A percentile compares a stretch with the other conserved stretches of the same genome.
Conservation (phyloP, 53 echinoderm and acorn worm species). For the Hippasteria phrygiana region DNA sequence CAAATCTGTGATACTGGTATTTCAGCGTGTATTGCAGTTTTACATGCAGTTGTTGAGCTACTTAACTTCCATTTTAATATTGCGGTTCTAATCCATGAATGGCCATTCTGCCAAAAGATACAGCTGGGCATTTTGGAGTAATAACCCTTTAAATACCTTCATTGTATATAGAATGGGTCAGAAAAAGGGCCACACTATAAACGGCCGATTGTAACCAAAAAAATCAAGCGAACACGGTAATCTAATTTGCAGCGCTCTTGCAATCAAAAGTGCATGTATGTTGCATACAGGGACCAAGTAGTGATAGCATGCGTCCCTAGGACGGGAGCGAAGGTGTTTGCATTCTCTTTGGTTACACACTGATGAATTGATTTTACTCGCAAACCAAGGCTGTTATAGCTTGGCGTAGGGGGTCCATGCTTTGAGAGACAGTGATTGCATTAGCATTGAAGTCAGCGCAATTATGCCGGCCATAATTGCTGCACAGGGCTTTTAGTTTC, state of each 20-base stretch:
- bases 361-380: conserved; percentile 50
- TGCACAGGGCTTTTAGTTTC: conserved; percentile 55
- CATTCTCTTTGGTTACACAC: conserved; percentile 39
- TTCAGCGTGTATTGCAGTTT: too few relatives aligned
- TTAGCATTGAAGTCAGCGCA: conserved; percentile 53
- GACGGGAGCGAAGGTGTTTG: conserved; percentile 14
- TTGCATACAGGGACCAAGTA: conserved; percentile 8
- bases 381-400: conserved; percentile 37
- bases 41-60: background rate
- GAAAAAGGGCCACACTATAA: background rate
- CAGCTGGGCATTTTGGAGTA: background rate
- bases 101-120: background rate
- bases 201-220: conserved; percentile 7
- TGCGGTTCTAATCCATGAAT: background rate
- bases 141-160: background rate
- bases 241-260: background rate
- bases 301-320: background rate
- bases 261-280: conserved; percentile 60
- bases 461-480: conserved; percentile 58
- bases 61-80: background rate
- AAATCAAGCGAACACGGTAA: conserved; percentile 26
- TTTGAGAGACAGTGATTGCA: conserved; percentile 53
- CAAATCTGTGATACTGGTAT: too few relatives aligned
- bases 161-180: background rate
- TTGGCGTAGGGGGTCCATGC: conserved; percentile 2